Evolutionary conservation across 1,140 invertebrate genomes (phyloP).

Genomic region (Berghia stephanieae): DNA sequence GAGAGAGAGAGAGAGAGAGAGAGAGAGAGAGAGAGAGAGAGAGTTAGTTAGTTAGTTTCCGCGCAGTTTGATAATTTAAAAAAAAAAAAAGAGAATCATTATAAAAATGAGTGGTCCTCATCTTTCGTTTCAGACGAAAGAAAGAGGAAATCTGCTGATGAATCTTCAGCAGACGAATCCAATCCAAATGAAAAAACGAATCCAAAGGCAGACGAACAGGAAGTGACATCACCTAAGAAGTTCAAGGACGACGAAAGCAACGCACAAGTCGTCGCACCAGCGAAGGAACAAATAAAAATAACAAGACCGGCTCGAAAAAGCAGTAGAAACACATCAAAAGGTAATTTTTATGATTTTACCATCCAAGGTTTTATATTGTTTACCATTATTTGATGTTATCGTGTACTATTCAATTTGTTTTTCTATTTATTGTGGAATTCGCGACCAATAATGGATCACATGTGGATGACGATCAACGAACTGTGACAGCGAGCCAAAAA

Average conservation of each 20-base stretch:
- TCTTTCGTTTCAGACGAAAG: conserved; percentile 36
- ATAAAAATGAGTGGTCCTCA: neutral
- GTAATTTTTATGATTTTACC: neutral
- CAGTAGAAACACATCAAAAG: conserved; percentile 28
- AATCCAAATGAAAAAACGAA: conserved; percentile 10
- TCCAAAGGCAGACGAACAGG: conserved; percentile 25
- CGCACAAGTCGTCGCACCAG: conserved; percentile 42
- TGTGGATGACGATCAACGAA: too few relatives aligned
- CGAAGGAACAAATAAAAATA: conserved; percentile 33
- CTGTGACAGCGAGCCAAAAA: too few relatives aligned
- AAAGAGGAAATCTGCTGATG: conserved; percentile 37
- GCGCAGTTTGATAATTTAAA: too few relatives aligned
- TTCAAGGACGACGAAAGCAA: conserved; percentile 34
- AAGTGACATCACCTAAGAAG: conserved; percentile 38
- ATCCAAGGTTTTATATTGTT: neutral
- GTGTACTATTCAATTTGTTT: neutral
- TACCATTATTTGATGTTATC: neutral
- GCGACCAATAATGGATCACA: too few relatives aligned
- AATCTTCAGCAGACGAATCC: conserved; percentile 38
- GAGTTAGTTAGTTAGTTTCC: too few relatives aligned
- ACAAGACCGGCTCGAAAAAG: conserved; percentile 34
- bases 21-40: too few relatives aligned
- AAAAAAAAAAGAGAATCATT: too few relatives aligned
- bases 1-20: too few relatives aligned
- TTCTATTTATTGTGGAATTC: too few relatives aligned